Evolutionary conservation across 2,888 invertebrate species (phyloP).

Genomic region (Eretmocerus hayati): DNA sequence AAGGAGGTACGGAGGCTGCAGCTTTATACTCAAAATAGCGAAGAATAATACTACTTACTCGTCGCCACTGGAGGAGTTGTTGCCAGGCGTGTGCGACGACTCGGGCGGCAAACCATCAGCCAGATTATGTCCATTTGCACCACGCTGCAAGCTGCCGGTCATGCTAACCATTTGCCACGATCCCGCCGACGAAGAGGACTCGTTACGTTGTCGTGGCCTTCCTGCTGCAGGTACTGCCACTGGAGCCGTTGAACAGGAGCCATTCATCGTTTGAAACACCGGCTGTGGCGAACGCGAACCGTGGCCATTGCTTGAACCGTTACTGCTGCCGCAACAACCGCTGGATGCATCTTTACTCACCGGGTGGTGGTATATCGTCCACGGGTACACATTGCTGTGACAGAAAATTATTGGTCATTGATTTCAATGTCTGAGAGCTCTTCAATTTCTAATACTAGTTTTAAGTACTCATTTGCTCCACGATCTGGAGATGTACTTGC

Average conservation of each 20-base stretch:
- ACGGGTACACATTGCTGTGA: too few relatives aligned
- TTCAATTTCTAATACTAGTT: too few relatives aligned
- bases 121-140: conserved; percentile 40
- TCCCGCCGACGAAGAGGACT: conserved; percentile 54
- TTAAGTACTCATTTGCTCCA: too few relatives aligned
- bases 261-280: conserved; percentile 28
- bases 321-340: not conserved
- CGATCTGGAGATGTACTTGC: too few relatives aligned
- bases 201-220: conserved; percentile 53
- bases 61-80: too few relatives aligned
- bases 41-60: too few relatives aligned
- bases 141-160: conserved; percentile 58
- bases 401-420: too few relatives aligned
- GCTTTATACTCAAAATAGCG: too few relatives aligned
- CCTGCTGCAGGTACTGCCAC: conserved; percentile 55
- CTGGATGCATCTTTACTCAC: not conserved
- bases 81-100: too few relatives aligned
- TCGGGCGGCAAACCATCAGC: conserved; percentile 6
- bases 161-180: conserved; percentile 67
- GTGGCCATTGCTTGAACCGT: not conserved
- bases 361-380: too few relatives aligned
- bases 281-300: conserved; percentile 8
- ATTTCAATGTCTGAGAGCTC: too few relatives aligned
- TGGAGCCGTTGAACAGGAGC: conserved; percentile 52
- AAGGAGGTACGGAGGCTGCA: too few relatives aligned